Conservation (phyloP, 2,888 invertebrate genomes). For the Caenorhabditis sulstoni region DNA sequence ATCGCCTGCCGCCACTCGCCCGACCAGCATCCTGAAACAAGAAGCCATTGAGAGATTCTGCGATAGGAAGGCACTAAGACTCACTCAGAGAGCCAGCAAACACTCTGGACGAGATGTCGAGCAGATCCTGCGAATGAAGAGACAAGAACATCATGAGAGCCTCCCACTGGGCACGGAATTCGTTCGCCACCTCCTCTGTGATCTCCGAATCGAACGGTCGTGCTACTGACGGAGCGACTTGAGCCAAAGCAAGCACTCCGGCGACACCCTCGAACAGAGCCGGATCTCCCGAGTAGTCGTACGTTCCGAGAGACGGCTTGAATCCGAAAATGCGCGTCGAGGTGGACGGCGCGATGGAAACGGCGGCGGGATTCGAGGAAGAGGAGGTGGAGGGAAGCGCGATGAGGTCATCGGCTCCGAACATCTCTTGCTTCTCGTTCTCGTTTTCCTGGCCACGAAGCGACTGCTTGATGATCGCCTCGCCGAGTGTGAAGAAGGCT, state of each 20-base stretch:
- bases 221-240: constrained; percentile 48
- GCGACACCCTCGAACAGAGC: constrained; percentile 50
- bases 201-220: constrained; percentile 37
- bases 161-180: constrained; percentile 62
- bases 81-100: constrained; percentile 67
- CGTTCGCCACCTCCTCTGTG: constrained; percentile 32
- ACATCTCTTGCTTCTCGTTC: constrained; percentile 21
- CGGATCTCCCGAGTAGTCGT: constrained; percentile 48
- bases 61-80: neutral
- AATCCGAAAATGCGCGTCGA: constrained; percentile 20
- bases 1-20: constrained; percentile 36
- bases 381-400: neutral
- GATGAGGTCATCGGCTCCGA: constrained; percentile 14
- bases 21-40: constrained; percentile 39
- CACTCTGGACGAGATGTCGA: constrained; percentile 65
- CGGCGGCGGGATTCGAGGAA: neutral
- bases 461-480: constrained; percentile 49
- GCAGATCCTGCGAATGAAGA: constrained; percentile 62
- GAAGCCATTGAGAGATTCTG: neutral
- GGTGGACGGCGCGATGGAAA: neutral
- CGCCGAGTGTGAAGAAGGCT: constrained; percentile 46
- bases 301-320: constrained; percentile 40
- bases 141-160: constrained; percentile 58
- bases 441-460: constrained; percentile 43
- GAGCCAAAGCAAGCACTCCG: constrained; percentile 30